phyloP scores from a whole-genome alignment of 2,888 invertebrate species.

The Ischnura elegans region DNA sequence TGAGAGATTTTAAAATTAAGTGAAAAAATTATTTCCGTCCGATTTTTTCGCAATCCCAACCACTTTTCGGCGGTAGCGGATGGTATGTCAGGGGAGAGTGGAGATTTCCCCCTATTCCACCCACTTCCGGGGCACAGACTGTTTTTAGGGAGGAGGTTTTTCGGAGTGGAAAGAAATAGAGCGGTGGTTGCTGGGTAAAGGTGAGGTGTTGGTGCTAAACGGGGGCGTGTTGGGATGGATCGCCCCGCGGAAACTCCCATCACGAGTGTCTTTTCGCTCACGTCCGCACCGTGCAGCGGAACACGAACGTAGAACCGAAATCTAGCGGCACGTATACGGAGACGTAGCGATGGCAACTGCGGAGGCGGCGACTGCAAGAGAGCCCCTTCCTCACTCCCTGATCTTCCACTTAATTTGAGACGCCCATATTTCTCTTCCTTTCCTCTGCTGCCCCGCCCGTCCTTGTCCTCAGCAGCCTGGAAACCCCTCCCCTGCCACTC shows the following conservation, averaged over 20 bases:
- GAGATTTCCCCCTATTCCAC: too few relatives aligned
- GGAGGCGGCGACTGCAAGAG: neutral
- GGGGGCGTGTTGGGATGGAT: slow-evolving; percentile 39
- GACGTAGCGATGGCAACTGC: neutral
- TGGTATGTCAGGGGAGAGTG: too few relatives aligned
- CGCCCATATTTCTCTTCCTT: neutral
- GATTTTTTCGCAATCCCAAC: too few relatives aligned
- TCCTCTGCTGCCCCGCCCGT: neutral
- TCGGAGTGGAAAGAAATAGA: too few relatives aligned
- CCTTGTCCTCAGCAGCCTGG: neutral
- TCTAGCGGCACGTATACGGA: neutral
- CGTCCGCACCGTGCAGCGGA: neutral
- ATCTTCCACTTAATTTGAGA: slow-evolving; percentile 62
- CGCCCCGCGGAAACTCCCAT: neutral
- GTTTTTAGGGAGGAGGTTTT: neutral
- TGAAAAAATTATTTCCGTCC: too few relatives aligned
- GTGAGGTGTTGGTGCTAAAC: neutral
- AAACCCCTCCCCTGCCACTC: neutral
- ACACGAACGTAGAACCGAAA: neutral
- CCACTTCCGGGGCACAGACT: neutral
- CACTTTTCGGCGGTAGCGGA: too few relatives aligned
- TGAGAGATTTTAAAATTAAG: too few relatives aligned
- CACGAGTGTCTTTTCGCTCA: slow-evolving; percentile 5
- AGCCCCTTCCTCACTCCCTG: neutral
- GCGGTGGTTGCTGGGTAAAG: neutral